Base-by-base conservation (phyloP, 1,140 invertebrate genomes). In the Piezodorus guildinii region DNA sequence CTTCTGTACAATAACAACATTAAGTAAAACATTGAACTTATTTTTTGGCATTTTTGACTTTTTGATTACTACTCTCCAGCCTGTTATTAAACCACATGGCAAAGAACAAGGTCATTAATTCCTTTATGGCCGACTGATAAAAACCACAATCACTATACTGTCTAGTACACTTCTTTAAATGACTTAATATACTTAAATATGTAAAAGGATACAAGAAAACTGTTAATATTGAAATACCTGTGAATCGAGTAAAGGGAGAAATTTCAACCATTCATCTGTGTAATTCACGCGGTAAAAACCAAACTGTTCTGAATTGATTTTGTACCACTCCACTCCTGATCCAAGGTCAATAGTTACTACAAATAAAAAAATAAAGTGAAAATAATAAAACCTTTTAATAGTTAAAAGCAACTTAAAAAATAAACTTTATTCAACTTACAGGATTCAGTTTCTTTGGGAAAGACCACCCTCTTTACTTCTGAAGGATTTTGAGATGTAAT, bases 261-360 rank as follows among this genome's bases (percentile, higher is more conserved):
- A 69, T n/a, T 79, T 68, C 27, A 76, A 70, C 84, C 83, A 84
- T 27, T 74, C 69, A 16, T 68, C 54, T 62, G 85, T 82, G 70
- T 85, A 85, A 71, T 85, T 84, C 2, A 85, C 82, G 45, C 81
- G 73, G 68, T 81, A 83, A 67, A 79, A 84, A 21, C 82, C 81
- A 25, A 46, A 23, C 56, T 68, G 63, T 10, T 65, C 23, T 34
- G 46, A 64, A 39, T 65, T 67, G 9, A 64, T 25, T 59, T 67
- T 67, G 23, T 51, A 65, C 58, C 58, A 60, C 14, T 45, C 25
- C 1, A 34, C 23, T 6, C 19, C 45, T 23, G 27, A 6, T 3
- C 19, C 25, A 17, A 64, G 16, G 9, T 44, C 16, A n/a, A 64
- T 30, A 14, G 17, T 15, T 44, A 46, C 54, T 59, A 10, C 2